Evolutionary conservation across 2,888 invertebrate species (phyloP).

Genomic region (Cephalotes varians): DNA sequence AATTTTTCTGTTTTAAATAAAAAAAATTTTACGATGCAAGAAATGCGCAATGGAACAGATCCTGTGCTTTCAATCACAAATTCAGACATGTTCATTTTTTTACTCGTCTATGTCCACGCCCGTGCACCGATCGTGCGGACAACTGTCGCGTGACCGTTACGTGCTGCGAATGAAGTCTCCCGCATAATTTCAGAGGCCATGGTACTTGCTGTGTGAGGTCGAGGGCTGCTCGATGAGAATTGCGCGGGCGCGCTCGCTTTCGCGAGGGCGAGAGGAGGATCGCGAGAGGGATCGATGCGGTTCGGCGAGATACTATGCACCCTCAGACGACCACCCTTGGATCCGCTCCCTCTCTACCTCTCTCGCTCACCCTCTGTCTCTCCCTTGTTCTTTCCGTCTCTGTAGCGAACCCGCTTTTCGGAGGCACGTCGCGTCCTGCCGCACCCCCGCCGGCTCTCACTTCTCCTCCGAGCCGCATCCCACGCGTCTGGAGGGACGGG

Average conservation of each 20-base stretch:
- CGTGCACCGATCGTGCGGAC: conserved; percentile 40
- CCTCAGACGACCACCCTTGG: conserved; percentile 58
- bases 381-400: conserved; percentile 13
- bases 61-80: background rate
- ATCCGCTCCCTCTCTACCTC: background rate
- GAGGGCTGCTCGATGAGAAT: conserved; percentile 41
- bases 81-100: background rate
- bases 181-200: conserved; percentile 69
- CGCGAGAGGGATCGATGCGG: conserved; percentile 76
- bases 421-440: conserved; percentile 66
- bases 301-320: conserved; percentile 76
- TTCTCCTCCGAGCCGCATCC: background rate
- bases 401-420: conserved; percentile 72
- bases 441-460: conserved; percentile 31
- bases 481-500: conserved; percentile 11
- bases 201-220: conserved; percentile 59
- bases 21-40: background rate
- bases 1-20: background rate
- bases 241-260: conserved; percentile 24
- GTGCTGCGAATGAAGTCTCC: conserved; percentile 80
- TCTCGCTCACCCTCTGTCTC: background rate
- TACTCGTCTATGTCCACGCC: too few species aligned
- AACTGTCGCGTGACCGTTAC: conserved; percentile 73
- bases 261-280: conserved; percentile 40
- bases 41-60: background rate